These are phyloP conservation scores for Ceratina calcarata DNA, from an alignment of 1,140 invertebrate species.

Conservation along the genomic window DNA sequence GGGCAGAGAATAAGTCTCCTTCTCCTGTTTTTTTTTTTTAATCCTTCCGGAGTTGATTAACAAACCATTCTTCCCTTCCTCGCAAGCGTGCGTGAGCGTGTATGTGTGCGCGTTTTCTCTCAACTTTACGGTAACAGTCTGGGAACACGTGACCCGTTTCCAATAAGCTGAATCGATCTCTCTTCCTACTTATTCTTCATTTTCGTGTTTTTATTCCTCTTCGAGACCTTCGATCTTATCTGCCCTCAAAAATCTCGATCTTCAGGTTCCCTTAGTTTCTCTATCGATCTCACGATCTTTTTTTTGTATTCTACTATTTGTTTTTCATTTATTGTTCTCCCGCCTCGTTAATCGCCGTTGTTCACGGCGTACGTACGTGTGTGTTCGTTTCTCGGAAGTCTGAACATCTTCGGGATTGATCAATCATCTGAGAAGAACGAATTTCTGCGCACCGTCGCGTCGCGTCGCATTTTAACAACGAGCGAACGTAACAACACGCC, in stretches of 20 bases:
- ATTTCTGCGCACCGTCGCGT: not conserved
- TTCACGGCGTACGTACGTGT: slow-evolving; percentile 22
- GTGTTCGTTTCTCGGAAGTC: slow-evolving; percentile 23
- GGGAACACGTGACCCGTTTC: not conserved
- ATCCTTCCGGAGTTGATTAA: not conserved
- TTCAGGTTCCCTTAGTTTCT: not conserved
- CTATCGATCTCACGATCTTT: not conserved
- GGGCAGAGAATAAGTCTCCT: slow-evolving; percentile 11
- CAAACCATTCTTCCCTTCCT: not conserved
- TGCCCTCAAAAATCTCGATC: slow-evolving; percentile 23
- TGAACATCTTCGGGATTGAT: slow-evolving; percentile 60
- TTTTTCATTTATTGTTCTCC: not conserved
- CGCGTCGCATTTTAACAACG: too few species aligned
- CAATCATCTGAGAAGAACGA: slow-evolving; percentile 46
- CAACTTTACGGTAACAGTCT: not conserved
- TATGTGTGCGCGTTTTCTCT: slow-evolving; percentile 3
- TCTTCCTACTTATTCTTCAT: not conserved
- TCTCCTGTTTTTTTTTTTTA: too few species aligned
- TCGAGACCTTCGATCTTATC: not conserved
- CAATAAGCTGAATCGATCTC: not conserved
- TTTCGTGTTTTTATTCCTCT: not conserved
- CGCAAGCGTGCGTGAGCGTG: not conserved
- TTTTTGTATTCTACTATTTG: not conserved
- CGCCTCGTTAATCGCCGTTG: slow-evolving; percentile 8
- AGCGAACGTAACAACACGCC: slow-evolving; percentile 3